Evolutionary conservation across 2,888 invertebrate genomes (phyloP), one percentile per base, ranked within the genome.

Genomic region (Apodemia zela): DNA sequence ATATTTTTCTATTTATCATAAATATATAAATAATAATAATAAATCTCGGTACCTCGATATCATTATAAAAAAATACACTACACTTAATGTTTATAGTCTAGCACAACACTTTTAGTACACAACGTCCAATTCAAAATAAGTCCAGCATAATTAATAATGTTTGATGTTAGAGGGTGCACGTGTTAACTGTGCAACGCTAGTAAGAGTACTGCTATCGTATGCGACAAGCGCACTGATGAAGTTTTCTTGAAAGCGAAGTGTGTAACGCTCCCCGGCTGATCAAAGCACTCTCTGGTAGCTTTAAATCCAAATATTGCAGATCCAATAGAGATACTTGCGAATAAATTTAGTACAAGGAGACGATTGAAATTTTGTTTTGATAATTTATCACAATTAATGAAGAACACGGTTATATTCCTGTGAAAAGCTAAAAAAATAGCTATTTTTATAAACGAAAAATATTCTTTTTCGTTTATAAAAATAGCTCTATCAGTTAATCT

Each of bases 111-210:
- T 60, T 57, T 54, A 63, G 6, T 57, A 63, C 65, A 63, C 65
- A 62, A 54, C 60, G 47, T 54, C 25, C 21, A 21, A 54, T 54
- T 54, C 25, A 42, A 42, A 13, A 54, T 21, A 54, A 54, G 21
- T 54, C 21, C 8, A 51, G 25, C 25, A 54, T 54, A 11, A 54
- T 51, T 51, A 51, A 21, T 51, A 21, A 21, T 54, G 11, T 1
- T 18, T 25, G 6, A 54, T 15, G 60, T 57, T 47, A 17, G 63
- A 47, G 57, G 59, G 76, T 66, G 73, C 74, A 77, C 84, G 85
- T 85, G 82, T 79, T 79, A 70, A 68, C 78, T 73, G 75, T 70
- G 77, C 77, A 76, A 77, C 80, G 81, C 72, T 76, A 75, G 73
- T 74, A 76, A 73, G 67, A 73, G 78, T 80, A 87, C 87, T 87